Evolutionary conservation across 2,113 vertebrate species (phyloP), one percentile per base, ranked within the genome.

Genomic region (Spermophilus dauricus): DNA sequence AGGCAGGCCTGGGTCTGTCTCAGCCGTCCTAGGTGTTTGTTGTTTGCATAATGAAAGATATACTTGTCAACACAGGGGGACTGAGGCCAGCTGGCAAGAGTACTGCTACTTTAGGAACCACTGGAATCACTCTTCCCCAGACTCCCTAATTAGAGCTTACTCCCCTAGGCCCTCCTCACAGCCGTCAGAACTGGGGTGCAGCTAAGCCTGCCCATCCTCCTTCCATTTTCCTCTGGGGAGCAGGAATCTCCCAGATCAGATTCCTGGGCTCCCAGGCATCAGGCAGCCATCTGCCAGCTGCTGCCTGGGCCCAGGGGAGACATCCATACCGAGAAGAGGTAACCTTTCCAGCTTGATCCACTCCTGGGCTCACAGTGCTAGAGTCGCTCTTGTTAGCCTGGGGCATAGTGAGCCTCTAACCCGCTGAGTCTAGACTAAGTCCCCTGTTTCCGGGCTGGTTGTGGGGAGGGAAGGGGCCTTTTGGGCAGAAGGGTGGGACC

Each of bases 221-320:
- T 86, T 84, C 85, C 65, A 32, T 77, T 16, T 69, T 83, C 78
- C 93, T 78, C 58, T 45, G 2, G 39, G 53, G 65, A 97, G 39
- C 80, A 97, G 83, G 93, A 92, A 81, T 97, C 96, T 93, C 91
- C 72, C 3, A 3, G 95, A 97, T 98, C 95, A 90, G 96, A 98
- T 98, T 97, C 93, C 97, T 30, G 53, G 96, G 95, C 94, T 95
- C 91, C 85, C 65, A 77, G 94, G 93, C 96, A 96, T 97, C 96
- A 97, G 78, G 63, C 80, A 91, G 63, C 80, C 93, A 94, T 86
- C 95, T 95, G 96, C 94, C 97, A 98, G 96, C 97, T 98, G 95
- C 89, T 91, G 86, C 26, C 69, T 83, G 78, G 76, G 89, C 91
- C 93, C 77, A 9, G 39, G 96, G 91, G 91, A 98, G 97, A 98